phyloP scores from a whole-genome alignment of 2,888 invertebrate genomes.

The Amphipoea lucens region DNA sequence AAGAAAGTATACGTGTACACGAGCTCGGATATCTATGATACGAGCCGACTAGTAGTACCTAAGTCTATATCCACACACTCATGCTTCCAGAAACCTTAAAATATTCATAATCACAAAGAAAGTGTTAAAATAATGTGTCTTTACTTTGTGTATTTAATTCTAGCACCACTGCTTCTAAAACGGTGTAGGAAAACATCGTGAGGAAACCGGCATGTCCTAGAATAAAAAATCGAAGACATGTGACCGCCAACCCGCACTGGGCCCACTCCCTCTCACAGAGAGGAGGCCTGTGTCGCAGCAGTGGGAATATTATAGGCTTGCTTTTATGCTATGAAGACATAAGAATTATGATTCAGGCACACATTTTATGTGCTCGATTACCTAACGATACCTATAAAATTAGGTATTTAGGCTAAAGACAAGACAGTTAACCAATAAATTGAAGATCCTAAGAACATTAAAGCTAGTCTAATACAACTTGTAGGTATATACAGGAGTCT shows the following conservation, averaged over 20 bases:
- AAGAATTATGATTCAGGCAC: too few species aligned
- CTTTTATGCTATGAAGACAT: neutral
- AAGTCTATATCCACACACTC: neutral
- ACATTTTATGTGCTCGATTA: neutral
- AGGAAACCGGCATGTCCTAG: neutral
- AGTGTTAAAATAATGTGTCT: constrained; percentile 1
- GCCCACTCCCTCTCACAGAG: neutral
- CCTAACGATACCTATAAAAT: too few species aligned
- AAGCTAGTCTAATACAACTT: too few species aligned
- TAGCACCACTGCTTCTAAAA: neutral
- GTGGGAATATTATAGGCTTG: neutral
- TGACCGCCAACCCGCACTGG: neutral
- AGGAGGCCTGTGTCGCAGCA: too few species aligned
- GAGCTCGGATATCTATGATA: neutral
- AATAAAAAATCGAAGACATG: neutral
- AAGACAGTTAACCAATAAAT: too few species aligned
- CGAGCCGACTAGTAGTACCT: neutral
- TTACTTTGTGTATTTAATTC: neutral
- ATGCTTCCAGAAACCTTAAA: neutral
- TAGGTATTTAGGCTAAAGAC: too few species aligned
- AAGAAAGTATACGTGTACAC: neutral
- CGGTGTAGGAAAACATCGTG: neutral
- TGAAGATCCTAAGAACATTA: too few species aligned
- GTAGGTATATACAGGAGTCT: too few species aligned
- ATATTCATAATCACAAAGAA: neutral